Percentiles rank a stretch among this genome's conserved stretches.
Evolutionary conservation across 2,113 vertebrate genomes (phyloP).

Genomic region (Gavia stellata): DNA sequence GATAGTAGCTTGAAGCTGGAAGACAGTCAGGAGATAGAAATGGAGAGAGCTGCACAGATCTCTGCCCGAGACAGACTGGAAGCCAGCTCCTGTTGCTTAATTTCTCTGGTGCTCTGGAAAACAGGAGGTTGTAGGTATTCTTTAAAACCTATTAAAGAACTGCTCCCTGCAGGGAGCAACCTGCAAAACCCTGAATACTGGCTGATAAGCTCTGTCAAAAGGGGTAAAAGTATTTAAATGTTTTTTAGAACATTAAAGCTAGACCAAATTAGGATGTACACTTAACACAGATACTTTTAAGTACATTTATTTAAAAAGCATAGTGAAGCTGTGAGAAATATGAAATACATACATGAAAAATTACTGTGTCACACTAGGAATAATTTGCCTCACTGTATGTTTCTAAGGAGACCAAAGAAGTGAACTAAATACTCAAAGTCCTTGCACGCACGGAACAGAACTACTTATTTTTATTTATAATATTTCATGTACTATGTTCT

Average conservation of each 20-base stretch:
- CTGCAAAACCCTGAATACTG: not conserved
- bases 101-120: not conserved
- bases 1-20: not conserved
- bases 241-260: not conserved
- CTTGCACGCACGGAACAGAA: not conserved
- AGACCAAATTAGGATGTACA: not conserved
- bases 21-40: rapidly evolving
- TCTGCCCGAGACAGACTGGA: not conserved
- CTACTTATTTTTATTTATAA: not conserved
- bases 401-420: not conserved
- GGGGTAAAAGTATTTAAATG: not conserved
- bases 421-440: not conserved
- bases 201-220: not conserved
- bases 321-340: not conserved
- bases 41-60: no score
- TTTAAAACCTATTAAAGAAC: not conserved
- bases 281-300: not conserved
- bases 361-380: not conserved
- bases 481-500: not conserved
- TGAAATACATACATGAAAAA: not conserved
- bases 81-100: not conserved
- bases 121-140: not conserved
- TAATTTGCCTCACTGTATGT: not conserved
- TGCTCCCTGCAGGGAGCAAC: not conserved
- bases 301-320: not conserved